Conservation (phyloP, 2,797 vertebrate genomes). For the Carduelis carduelis region DNA sequence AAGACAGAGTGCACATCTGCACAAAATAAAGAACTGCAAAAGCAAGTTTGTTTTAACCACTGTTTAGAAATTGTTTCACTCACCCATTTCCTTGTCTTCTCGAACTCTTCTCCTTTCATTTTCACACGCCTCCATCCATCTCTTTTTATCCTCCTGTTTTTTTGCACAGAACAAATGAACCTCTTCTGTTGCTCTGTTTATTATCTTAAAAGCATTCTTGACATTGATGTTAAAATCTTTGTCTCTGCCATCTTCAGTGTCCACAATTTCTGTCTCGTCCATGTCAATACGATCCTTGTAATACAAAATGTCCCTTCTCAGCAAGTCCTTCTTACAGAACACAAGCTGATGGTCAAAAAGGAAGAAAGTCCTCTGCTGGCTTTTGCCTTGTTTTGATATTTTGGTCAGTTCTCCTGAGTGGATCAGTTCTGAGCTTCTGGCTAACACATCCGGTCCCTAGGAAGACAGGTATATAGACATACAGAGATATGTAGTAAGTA, state of each 20-base stretch:
- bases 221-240: conserved; percentile 82
- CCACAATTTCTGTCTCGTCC: conserved; percentile 83
- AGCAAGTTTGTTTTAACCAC: background rate
- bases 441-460: conserved; percentile 85
- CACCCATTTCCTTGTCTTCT: conserved; percentile 95
- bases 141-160: conserved; percentile 90
- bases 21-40: background rate
- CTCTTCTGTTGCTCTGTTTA: conserved; percentile 82
- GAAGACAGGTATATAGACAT: background rate
- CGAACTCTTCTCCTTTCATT: conserved; percentile 87
- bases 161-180: conserved; percentile 86
- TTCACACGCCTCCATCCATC: conserved; percentile 88
- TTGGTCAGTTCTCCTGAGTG: conserved; percentile 92
- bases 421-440: conserved; percentile 92
- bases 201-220: conserved; percentile 87
- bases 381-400: conserved; percentile 86
- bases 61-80: conserved; percentile 53
- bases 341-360: conserved; percentile 97
- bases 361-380: conserved; percentile 95
- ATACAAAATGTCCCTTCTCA: conserved; percentile 93
- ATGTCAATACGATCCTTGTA: conserved; percentile 89
- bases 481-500: background rate
- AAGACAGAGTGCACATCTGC: background rate
- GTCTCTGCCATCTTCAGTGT: conserved; percentile 87
- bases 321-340: conserved; percentile 93